These are phyloP conservation scores for Percopsis transmontana DNA, from an alignment of 2,113 vertebrate genomes.

Conservation along the genomic window DNA sequence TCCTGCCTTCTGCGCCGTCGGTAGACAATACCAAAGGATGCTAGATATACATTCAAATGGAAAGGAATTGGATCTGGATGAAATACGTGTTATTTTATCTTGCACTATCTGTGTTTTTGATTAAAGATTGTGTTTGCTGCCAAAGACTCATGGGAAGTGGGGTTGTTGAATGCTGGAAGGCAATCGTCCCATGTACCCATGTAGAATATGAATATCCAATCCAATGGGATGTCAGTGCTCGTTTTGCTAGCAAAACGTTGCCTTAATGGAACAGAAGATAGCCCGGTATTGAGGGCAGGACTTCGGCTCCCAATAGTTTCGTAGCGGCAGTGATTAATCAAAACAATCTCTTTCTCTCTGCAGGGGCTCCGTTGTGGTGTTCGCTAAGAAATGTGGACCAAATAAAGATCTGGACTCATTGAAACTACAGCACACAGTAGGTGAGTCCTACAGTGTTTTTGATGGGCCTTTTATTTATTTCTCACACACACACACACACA, in stretches of 20 bases:
- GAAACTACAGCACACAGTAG: conserved; percentile 15
- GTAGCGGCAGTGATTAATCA: conserved; percentile 64
- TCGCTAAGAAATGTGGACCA: conserved; percentile 39
- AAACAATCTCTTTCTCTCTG: conserved; percentile 44
- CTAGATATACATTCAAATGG: conserved; percentile 34
- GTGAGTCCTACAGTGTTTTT: not conserved
- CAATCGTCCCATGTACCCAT: too few relatives aligned
- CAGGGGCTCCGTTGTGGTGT: conserved; percentile 41
- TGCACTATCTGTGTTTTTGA: conserved; percentile 11
- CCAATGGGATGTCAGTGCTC: too few relatives aligned
- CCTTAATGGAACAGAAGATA: too few relatives aligned
- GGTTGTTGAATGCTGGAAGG: too few relatives aligned
- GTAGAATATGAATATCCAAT: too few relatives aligned
- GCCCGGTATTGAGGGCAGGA: too few relatives aligned
- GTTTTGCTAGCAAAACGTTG: too few relatives aligned
- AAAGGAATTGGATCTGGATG: conserved; percentile 26
- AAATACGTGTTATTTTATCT: conserved; percentile 6
- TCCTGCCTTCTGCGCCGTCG: not conserved
- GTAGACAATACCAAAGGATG: conserved; percentile 23
- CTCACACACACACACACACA: too few relatives aligned
- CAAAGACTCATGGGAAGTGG: too few relatives aligned
- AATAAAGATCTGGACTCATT: conserved; percentile 35
- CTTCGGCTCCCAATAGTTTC: not conserved
- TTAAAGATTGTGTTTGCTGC: conserved; percentile 14
- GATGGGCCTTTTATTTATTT: too few relatives aligned